Conservation (phyloP, 2,113 vertebrate genomes). For the Caretta caretta region DNA sequence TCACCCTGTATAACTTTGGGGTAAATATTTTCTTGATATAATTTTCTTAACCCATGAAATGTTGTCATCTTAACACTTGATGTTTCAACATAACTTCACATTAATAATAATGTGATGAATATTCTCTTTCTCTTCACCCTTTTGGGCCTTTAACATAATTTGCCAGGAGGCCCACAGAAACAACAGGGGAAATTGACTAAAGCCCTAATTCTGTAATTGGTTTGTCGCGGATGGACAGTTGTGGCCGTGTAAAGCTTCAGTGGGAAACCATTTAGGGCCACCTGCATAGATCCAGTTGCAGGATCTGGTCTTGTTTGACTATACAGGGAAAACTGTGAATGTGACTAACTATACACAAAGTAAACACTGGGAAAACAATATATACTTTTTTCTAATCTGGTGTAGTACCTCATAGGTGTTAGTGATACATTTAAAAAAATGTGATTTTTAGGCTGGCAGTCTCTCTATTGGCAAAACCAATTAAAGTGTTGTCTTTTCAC, state of each 20-base stretch:
- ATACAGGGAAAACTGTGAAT: not conserved
- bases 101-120: not conserved
- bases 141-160: not conserved
- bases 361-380: not conserved
- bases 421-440: not conserved
- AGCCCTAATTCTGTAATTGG: not conserved
- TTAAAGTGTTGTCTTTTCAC: not conserved
- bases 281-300: accelerated
- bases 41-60: too few species aligned
- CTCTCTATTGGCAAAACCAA: not conserved
- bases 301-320: not conserved
- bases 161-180: not conserved
- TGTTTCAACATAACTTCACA: not conserved
- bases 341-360: accelerated
- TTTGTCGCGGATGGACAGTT: not conserved
- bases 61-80: not conserved
- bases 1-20: not conserved
- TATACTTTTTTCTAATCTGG: not conserved
- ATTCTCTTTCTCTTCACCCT: not conserved
- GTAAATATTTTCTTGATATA: not conserved
- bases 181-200: not conserved
- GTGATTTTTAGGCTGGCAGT: not conserved
- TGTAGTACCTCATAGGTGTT: not conserved
- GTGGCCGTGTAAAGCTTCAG: not conserved
- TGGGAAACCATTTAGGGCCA: accelerated